A percentile compares a stretch with the other conserved stretches of the same genome.
These are phyloP conservation scores for Lineus longissimus DNA, from an alignment of 1,140 invertebrate species.

Conservation along the genomic window DNA sequence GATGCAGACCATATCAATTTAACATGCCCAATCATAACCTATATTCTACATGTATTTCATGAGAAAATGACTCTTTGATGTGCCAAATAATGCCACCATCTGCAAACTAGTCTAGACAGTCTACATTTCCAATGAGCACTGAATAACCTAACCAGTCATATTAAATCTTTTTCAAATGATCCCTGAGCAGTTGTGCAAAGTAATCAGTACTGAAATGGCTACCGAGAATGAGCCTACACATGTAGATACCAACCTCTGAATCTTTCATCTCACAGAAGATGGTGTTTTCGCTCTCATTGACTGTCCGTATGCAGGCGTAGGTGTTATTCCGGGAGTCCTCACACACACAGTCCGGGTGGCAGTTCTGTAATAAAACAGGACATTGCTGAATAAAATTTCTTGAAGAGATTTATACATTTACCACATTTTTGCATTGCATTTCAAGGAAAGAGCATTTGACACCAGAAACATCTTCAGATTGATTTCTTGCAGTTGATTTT, in stretches of 20 bases:
- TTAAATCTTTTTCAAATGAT: too few species aligned
- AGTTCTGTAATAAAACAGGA: conserved; percentile 59
- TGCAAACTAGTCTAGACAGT: too few species aligned
- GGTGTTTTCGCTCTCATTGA: conserved; percentile 58
- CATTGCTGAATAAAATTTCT: neutral
- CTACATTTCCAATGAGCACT: too few species aligned
- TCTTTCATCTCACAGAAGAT: conserved; percentile 76
- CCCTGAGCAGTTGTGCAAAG: too few species aligned
- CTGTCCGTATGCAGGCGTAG: conserved; percentile 68
- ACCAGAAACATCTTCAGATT: neutral
- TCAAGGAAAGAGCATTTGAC: neutral
- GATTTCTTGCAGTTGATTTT: too few species aligned
- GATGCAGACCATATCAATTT: too few species aligned
- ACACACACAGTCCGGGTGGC: conserved; percentile 71
- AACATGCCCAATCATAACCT: too few species aligned
- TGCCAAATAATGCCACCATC: too few species aligned
- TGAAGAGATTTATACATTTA: neutral
- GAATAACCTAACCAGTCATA: too few species aligned
- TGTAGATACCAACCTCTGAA: conserved; percentile 59
- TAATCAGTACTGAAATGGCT: neutral
- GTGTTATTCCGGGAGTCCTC: conserved; percentile 81
- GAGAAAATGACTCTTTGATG: too few species aligned
- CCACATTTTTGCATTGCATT: neutral
- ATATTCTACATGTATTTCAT: too few species aligned
- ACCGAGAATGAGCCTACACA: neutral